Percentiles rank a stretch among this genome's conserved stretches.
Conservation (phyloP, 2,797 vertebrate species). For the Urophycis tenuis region DNA sequence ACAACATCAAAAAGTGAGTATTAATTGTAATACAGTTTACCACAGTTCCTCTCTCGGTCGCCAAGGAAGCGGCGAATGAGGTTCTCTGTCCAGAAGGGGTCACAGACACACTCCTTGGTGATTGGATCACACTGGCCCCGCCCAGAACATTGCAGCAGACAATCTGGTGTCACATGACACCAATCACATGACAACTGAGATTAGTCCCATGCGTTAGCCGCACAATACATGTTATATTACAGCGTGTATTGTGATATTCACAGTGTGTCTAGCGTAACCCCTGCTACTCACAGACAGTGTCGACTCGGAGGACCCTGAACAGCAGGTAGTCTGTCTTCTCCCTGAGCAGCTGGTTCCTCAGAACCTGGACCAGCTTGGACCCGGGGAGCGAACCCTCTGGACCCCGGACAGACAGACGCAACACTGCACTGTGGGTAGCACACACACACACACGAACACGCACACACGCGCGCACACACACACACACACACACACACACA, state of each 20-base stretch:
- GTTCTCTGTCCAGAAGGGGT: constrained; percentile 89
- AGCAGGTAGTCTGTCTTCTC: constrained; percentile 81
- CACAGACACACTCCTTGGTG: constrained; percentile 81
- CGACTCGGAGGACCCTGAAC: constrained; percentile 82
- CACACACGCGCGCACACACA: not conserved
- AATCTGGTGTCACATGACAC: constrained; percentile 61
- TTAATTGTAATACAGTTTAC: constrained; percentile 54
- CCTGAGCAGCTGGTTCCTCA: constrained; percentile 75
- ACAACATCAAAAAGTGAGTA: not conserved
- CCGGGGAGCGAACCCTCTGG: constrained; percentile 71
- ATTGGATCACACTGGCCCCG: constrained; percentile 85
- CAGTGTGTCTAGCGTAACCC: not conserved
- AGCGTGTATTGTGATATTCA: not conserved
- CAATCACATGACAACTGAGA: constrained; percentile 1
- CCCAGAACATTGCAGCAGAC: constrained; percentile 80
- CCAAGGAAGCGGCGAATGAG: constrained; percentile 74
- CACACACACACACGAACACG: not conserved
- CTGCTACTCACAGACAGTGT: constrained; percentile 77
- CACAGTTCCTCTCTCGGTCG: constrained; percentile 84
- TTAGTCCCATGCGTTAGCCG: not conserved
- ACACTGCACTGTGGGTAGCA: constrained; percentile 67
- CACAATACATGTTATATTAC: not conserved
- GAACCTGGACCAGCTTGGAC: constrained; percentile 65
- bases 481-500: not conserved
- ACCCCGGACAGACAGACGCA: constrained; percentile 76